Percentiles rank a stretch among this genome's conserved stretches.
These are phyloP conservation scores for Epizoanthus rinbou DNA, from an alignment of 92 coral and sea anemone genomes.

Conservation along the genomic window DNA sequence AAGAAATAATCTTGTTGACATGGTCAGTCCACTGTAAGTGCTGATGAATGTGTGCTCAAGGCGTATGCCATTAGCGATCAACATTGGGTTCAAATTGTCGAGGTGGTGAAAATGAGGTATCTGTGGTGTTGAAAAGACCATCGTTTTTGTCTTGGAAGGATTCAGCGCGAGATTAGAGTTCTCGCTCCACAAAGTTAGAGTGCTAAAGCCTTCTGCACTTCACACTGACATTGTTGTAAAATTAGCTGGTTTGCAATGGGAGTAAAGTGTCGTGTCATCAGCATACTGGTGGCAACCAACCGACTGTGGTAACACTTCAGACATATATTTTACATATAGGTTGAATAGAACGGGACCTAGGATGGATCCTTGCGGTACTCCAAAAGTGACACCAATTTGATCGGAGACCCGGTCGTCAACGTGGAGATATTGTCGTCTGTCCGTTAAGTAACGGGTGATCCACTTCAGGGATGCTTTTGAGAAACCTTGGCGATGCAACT, in stretches of 20 bases:
- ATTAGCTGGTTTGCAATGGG: constrained; percentile 11
- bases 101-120: no score
- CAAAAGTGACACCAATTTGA: constrained; percentile 31
- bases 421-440: constrained; percentile 45
- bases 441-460: constrained; percentile 42
- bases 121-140: no score
- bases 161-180: no score
- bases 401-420: constrained; percentile 49
- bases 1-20: no score
- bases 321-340: constrained; percentile 54
- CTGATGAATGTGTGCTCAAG: no score
- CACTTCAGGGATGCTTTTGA: constrained; percentile 37
- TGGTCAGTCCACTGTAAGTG: no score
- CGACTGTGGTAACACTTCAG: no score
- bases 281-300: constrained; percentile 40
- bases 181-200: no score
- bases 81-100: no score
- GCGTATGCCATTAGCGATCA: no score
- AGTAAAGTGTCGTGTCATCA: constrained; percentile 43
- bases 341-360: constrained; percentile 50
- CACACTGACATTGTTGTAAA: neutral
- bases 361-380: constrained; percentile 54
- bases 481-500: constrained; percentile 49
- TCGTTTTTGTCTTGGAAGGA: no score
- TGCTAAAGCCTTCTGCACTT: no score